Conservation (phyloP, 2,888 invertebrate genomes). For the Tigriopus californicus region DNA sequence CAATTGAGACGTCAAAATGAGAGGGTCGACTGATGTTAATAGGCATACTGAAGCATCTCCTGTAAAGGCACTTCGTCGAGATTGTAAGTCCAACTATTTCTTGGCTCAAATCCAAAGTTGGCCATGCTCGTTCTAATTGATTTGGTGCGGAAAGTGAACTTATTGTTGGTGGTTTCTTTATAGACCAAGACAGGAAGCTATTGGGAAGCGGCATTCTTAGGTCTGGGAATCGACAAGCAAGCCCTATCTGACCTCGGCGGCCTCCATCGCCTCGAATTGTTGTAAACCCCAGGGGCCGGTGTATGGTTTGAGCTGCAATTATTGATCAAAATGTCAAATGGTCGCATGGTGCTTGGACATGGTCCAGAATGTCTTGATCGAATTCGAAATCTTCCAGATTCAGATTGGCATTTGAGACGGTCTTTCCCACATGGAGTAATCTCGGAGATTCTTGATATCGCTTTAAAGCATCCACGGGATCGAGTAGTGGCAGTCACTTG, state of each 20-base stretch:
- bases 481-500: constrained; percentile 17
- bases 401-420: constrained; percentile 13
- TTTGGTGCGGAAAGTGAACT: no score
- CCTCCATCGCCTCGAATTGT: background rate
- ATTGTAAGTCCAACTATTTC: constrained; percentile 17
- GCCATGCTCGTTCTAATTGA: no score
- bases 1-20: constrained; percentile 16
- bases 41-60: constrained; percentile 16
- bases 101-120: constrained; percentile 14
- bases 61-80: constrained; percentile 17
- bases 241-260: background rate
- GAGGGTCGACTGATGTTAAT: constrained; percentile 18
- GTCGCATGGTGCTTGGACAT: constrained; percentile 2
- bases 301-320: constrained; percentile 19
- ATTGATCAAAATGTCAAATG: constrained; percentile 18
- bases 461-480: constrained; percentile 16
- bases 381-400: constrained; percentile 12
- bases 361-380: constrained; percentile 15
- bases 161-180: no score
- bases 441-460: constrained; percentile 15
- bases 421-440: no score
- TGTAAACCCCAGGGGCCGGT: constrained; percentile 15
- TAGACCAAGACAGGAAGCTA: background rate
- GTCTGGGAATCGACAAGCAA: background rate
- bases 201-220: no score